Base-by-base conservation (phyloP, 2,888 invertebrate species). In the Keiferia lycopersicella region DNA sequence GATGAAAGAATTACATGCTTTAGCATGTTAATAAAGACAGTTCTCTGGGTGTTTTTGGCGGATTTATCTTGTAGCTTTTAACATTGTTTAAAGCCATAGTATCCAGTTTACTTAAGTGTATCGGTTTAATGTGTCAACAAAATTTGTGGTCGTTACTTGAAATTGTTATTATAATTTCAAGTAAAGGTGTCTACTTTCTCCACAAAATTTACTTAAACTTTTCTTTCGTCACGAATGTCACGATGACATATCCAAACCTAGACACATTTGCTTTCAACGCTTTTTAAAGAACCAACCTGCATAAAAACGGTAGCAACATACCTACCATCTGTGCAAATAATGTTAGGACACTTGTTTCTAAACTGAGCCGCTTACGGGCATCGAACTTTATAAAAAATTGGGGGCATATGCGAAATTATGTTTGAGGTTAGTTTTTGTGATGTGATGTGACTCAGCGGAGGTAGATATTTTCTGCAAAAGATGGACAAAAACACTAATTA, bases 271-370 rank as follows among this genome's bases (percentile, higher is more conserved):
- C 18, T n/a, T 39, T 16, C 20, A 38, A 39, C 38, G 38, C 38
- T 34, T 39, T 18, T 18, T 69, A 70, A 73, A 70, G 71, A 53
- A 66, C 65, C 70, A 72, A 67, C 62, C 68, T 64, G 71, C 8
- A 75, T 30, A 75, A 77, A 65, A 79, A 80, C 74, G 64, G 79
- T 74, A 78, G 78, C 78, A 45, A n/a, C 45, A 41, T 14, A 12
- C 12, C 81, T n/a, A n/a, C n/a, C n/a, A 82, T 78, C 76, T 83
- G 83, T 74, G 73, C 78, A 80, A 82, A 81, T 74, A 62, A 48
- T 22, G 38, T 56, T 48, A 64, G 70, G 62, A 69, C 75, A 77
- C 75, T 79, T 77, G 74, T 71, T 71, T 67, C 66, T 57, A 66
- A 50, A 53, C 12, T 41, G 69, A 53, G 68, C 74, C 70, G 73